Base-by-base conservation (phyloP, 2,888 invertebrate species). In the Dolichomitus sp. region DNA sequence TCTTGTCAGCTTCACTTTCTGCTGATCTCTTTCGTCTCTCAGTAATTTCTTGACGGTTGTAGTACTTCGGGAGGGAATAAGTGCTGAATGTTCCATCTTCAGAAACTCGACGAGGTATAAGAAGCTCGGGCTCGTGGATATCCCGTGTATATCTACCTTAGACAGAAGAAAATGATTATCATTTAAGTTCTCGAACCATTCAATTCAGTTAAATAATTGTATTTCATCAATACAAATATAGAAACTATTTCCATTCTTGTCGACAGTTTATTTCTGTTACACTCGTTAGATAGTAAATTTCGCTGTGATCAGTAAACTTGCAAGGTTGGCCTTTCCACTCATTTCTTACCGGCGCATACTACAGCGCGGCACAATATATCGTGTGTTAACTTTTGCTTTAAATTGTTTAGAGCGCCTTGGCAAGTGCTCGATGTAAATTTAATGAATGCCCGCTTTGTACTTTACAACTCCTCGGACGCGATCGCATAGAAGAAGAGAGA, bases 21-120 rank as follows among this genome's bases (percentile, higher is more conserved):
- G 42, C 37, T 37, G 89, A 89, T 72, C 90, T 88, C 66, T 88
- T 91, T 42, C 66, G 79, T 33, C 91, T 87, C 40, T 80, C 84
- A 30, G 59, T 77, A 14, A 87, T 65, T 52, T 87, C 86, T 17
- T 74, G 75, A 11, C 88, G 94, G 78, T 93, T 90, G 87, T 94
- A 95, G 89, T 91, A 94, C 85, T 94, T 94, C 3, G 94, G 94
- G 50, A 95, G 86, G 37, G 91, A 86, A 87, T 94, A 95, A 9
- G 94, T 92, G 19, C 92, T 69, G 87, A 95, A 95, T 17, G 92
- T 91, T 11, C 95, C 95, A 45, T 94, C 90, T 30, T 85, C 73
- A 48, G 91, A 90, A 27, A 94, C 91, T 87, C 94, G 94, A 61
- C 94, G 93, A 4, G 95, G 95, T 50, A 95, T 92, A 30, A 94